These are phyloP conservation scores for Euzophera pinguis DNA, from an alignment of 2,888 invertebrate species.

Conservation along the genomic window DNA sequence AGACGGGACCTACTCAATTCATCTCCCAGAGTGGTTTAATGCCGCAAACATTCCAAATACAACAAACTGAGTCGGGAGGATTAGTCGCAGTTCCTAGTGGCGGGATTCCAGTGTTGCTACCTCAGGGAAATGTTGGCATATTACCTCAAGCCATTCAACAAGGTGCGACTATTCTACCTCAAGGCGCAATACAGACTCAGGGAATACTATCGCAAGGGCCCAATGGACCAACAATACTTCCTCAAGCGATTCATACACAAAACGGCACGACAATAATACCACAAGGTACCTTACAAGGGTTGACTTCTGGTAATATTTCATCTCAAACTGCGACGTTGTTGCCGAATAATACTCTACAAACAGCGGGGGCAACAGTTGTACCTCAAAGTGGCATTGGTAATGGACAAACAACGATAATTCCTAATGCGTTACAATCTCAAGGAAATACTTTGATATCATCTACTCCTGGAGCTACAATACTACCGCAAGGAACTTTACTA, in stretches of 20 bases:
- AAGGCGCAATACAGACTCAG: conserved; percentile 76
- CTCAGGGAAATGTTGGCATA: conserved; percentile 76
- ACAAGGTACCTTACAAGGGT: conserved; percentile 74
- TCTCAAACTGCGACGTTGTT: conserved; percentile 63
- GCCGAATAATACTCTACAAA: conserved; percentile 63
- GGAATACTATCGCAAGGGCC: conserved; percentile 74
- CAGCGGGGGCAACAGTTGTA: conserved; percentile 62
- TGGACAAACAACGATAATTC: conserved; percentile 72
- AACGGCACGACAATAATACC: conserved; percentile 83
- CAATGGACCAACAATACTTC: conserved; percentile 81
- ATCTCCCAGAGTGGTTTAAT: conserved; percentile 75
- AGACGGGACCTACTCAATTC: conserved; percentile 76
- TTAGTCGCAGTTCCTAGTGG: conserved; percentile 81
- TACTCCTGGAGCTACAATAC: conserved; percentile 78
- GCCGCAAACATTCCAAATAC: conserved; percentile 81
- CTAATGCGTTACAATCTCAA: conserved; percentile 73
- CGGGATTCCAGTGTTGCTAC: conserved; percentile 76
- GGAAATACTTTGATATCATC: conserved; percentile 75
- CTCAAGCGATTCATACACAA: conserved; percentile 78
- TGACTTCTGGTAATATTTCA: conserved; percentile 56
- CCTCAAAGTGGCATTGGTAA: conserved; percentile 72
- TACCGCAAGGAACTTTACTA: conserved; percentile 79
- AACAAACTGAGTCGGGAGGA: conserved; percentile 81
- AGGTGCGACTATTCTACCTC: conserved; percentile 79
- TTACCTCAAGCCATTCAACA: conserved; percentile 75